Evolutionary conservation across 2,797 vertebrate genomes (phyloP), one percentile per base, ranked within the genome.

Genomic region (Heteromormyrus szaboi): DNA sequence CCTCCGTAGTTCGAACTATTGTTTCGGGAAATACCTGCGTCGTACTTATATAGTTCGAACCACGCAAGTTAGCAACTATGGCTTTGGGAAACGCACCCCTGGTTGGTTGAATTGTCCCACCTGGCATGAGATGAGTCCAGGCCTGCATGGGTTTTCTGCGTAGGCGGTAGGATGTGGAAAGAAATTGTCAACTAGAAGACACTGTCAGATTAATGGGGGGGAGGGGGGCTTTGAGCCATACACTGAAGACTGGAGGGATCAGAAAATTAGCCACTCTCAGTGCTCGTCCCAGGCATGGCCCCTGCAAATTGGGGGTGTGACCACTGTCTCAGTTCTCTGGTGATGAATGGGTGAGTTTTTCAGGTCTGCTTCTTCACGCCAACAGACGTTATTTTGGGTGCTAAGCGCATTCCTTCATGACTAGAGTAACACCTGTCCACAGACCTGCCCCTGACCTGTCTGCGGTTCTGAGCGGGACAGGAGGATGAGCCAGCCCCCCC

Each of bases 321-420:
- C 81, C 19, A n/a, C n/a, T 22, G n/a, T 25, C 22, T 19, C 54
- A 19, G 53, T 33, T 62, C 62, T 17, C 17, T 1, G 3, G 62
- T 53, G 84, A 56, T 50, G 68, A 86, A 79, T 29, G 65, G 33
- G 11, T 59, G 65, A 89, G 50, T 86, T 89, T 86, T 76, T 51
- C 83, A 76, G 54, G 14, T 86, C 84, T 76, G 46, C 22, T 17
- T 59, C 54, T 22, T 29, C 19, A 50, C 48, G 87, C 33, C 84
- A 76, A 53, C 48, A 62, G 81, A 50, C n/a, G 19, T 79, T 72
- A 37, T 89, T 87, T 37, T 88, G 9, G 48, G 5, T 9, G 1
- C 68, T 65, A 37, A 84, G 41, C 41, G 17, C 17, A 41, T 37
- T 46, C 46, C 33, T 76, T 62, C 4, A 50, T 56, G 53, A 62